phyloP scores from a whole-genome alignment of 2,797 vertebrate species.

The Halcyon smyrnensis region DNA sequence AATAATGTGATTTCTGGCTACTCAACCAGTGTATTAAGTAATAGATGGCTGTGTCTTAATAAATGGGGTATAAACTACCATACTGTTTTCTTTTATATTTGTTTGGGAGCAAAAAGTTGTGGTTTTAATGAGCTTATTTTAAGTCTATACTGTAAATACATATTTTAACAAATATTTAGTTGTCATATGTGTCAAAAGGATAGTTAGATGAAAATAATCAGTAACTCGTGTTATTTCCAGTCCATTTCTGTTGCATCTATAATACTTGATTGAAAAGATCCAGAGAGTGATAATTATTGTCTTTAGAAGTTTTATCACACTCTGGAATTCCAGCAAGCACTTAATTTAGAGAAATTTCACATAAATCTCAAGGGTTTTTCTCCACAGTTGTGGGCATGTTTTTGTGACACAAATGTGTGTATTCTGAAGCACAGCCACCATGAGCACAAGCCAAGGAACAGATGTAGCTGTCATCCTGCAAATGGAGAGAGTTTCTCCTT shows the following conservation, averaged over 20 bases:
- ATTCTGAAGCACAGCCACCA: not conserved
- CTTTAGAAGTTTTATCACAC: not conserved
- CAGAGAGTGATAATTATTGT: not conserved
- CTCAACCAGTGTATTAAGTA: slow-evolving; percentile 43
- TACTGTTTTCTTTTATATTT: slow-evolving; percentile 47
- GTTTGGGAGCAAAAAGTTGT: not conserved
- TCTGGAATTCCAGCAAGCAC: not conserved
- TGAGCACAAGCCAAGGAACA: not conserved
- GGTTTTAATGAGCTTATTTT: not conserved
- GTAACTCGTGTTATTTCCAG: not conserved
- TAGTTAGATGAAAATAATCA: not conserved
- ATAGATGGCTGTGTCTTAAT: slow-evolving; percentile 65
- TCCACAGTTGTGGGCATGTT: not conserved
- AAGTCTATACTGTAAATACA: not conserved
- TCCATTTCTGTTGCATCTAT: not conserved
- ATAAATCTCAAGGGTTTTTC: not conserved
- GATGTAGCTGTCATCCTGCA: not conserved
- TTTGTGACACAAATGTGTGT: not conserved
- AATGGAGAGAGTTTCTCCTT: not conserved
- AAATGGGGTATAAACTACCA: slow-evolving; percentile 43
- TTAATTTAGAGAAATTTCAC: not conserved
- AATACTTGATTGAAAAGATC: not conserved
- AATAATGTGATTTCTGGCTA: slow-evolving; percentile 54
- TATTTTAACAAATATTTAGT: not conserved
- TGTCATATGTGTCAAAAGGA: not conserved